A percentile compares a stretch with the other conserved stretches of the same genome.
phyloP scores from a whole-genome alignment of 2,888 invertebrate genomes.

The Congeria kusceri region DNA sequence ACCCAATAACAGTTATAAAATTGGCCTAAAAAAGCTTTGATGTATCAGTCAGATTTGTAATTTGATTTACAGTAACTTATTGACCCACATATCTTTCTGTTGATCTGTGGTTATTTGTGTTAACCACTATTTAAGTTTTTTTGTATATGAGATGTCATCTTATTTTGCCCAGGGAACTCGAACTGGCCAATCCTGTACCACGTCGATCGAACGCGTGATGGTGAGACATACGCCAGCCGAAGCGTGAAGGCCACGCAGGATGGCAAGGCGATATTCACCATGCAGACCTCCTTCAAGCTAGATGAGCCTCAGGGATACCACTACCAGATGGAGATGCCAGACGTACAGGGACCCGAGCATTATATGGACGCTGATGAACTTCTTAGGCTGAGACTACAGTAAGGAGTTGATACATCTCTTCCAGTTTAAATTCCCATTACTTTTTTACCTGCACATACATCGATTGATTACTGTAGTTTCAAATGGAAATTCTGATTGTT shows the following conservation, averaged over 20 bases:
- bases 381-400: constrained; percentile 70
- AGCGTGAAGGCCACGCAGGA: constrained; percentile 85
- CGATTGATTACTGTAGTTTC: too few species aligned
- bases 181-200: constrained; percentile 84
- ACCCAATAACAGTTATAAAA: too few species aligned
- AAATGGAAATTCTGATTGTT: too few species aligned
- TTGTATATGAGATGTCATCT: not conserved
- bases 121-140: not conserved
- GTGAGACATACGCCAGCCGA: constrained; percentile 84
- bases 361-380: constrained; percentile 74
- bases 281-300: constrained; percentile 83
- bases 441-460: too few species aligned
- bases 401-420: too few species aligned
- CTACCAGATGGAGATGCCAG: constrained; percentile 85
- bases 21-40: too few species aligned
- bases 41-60: too few species aligned
- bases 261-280: constrained; percentile 84
- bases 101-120: not conserved
- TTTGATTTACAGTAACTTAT: too few species aligned
- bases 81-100: not conserved
- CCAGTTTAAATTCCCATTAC: too few species aligned
- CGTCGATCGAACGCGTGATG: constrained; percentile 85
- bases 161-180: constrained; percentile 68
- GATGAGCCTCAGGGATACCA: constrained; percentile 75
- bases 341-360: constrained; percentile 83